Conservation (phyloP, 2,113 vertebrate genomes). For the Athene noctua region DNA sequence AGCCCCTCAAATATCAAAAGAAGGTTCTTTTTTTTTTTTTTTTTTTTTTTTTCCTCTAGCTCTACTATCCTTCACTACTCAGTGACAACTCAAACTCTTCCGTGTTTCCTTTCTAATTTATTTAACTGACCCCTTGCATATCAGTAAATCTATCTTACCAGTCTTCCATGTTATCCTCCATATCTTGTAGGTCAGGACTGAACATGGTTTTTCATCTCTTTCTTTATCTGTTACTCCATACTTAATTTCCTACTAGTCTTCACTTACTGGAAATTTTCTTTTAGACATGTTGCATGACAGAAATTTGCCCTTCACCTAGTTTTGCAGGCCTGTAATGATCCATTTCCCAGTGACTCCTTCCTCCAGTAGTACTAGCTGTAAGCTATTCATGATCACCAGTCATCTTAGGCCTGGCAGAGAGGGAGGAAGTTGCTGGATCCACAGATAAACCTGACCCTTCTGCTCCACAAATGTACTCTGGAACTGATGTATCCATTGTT, state of each 20-base stretch:
- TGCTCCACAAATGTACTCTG: background rate
- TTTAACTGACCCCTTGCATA: background rate
- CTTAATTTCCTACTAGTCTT: background rate
- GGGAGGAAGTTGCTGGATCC: background rate
- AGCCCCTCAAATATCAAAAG: background rate
- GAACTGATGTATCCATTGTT: background rate
- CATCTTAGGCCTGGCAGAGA: background rate
- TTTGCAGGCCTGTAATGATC: background rate
- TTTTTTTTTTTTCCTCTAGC: background rate
- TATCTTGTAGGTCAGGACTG: background rate
- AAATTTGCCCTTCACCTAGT: background rate
- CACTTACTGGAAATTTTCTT: background rate
- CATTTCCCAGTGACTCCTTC: background rate
- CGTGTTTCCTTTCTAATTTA: background rate
- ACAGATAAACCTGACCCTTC: background rate
- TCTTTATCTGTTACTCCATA: background rate
- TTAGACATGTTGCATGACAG: background rate
- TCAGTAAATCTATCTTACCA: background rate
- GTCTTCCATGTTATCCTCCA: background rate
- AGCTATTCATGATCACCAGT: background rate
- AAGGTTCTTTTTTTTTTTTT: background rate
- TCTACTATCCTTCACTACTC: background rate
- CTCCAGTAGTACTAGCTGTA: background rate
- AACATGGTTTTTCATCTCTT: background rate
- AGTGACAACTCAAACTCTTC: background rate